Base-by-base conservation (phyloP, 2,113 vertebrate species). In the Lathamus discolor region DNA sequence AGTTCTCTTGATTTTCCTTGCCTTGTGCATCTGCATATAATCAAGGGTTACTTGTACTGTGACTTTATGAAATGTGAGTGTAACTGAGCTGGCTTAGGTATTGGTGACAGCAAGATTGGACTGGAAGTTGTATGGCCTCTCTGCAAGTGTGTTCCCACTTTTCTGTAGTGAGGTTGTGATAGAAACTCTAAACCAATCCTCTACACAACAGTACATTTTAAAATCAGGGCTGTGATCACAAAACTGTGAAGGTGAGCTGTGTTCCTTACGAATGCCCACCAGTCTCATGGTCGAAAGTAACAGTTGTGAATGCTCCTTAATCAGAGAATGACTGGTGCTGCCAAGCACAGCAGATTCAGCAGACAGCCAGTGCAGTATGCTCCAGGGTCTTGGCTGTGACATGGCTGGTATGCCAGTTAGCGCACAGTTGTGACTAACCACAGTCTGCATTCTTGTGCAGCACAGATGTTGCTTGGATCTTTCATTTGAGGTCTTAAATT, bases 231-330 rank as follows among this genome's bases (percentile, higher is more conserved):
- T 4, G 9, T 41, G 59, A 7, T 78, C 48, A 22, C 70, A 29
- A 7, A 33, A 4, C 44, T 16, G 54, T 62, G 73, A 24, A 12
- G 37, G 37, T 43, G 41, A 78, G 9, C 33, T 0, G 1, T 37
- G 68, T 16, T 48, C n/a, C 20, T 23, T 15, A 24, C 0, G 2
- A 37, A 29, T 18, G 72, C 62, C 25, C 51, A 3, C 44, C 66
- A 48, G 33, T 48, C 17, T 33, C 11, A 2, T 1, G 2, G 18
- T 7, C 0, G 0, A 39, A 31, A n/a, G 46, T 14, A 59, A 9
- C 24, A 2, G 37, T 37, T 1, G 15, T 20, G 79, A 39, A 5
- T 52, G 61, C 66, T 37, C 20, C 70, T 62, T 19, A 3, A 3
- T 17, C 43, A 43, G 31, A 8, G 44, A 3, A 3, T 11, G 33